Evolutionary conservation across 2,113 vertebrate genomes (phyloP).

Genomic region (Dasypus novemcinctus): DNA sequence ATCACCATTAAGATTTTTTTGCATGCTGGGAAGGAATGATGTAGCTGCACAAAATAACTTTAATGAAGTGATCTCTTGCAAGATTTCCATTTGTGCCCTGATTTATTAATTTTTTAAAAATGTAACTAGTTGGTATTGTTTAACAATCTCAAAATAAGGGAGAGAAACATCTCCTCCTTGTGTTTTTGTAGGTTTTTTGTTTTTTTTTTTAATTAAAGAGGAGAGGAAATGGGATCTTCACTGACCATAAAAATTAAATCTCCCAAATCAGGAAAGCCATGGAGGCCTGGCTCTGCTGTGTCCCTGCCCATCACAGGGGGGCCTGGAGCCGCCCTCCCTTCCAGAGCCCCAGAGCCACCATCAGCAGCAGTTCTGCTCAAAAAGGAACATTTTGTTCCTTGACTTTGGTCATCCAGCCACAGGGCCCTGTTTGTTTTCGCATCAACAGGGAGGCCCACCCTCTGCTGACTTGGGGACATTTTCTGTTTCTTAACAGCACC

Average conservation of each 20-base stretch:
- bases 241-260: neutral
- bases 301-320: neutral
- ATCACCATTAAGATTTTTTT: neutral
- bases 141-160: neutral
- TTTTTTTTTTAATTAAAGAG: neutral
- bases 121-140: neutral
- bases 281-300: neutral
- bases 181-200: neutral
- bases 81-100: neutral
- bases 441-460: neutral
- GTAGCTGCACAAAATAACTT: neutral
- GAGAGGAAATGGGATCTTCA: neutral
- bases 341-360: neutral
- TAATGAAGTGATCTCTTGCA: neutral
- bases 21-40: neutral
- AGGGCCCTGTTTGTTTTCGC: neutral
- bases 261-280: neutral
- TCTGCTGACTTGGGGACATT: neutral
- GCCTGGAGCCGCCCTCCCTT: neutral
- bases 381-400: neutral
- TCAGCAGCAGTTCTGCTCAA: neutral
- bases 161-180: neutral
- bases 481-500: neutral
- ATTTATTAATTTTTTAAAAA: neutral
- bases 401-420: neutral